phyloP scores from a whole-genome alignment of 2,113 vertebrate species.

The Mormyrus lacerda region DNA sequence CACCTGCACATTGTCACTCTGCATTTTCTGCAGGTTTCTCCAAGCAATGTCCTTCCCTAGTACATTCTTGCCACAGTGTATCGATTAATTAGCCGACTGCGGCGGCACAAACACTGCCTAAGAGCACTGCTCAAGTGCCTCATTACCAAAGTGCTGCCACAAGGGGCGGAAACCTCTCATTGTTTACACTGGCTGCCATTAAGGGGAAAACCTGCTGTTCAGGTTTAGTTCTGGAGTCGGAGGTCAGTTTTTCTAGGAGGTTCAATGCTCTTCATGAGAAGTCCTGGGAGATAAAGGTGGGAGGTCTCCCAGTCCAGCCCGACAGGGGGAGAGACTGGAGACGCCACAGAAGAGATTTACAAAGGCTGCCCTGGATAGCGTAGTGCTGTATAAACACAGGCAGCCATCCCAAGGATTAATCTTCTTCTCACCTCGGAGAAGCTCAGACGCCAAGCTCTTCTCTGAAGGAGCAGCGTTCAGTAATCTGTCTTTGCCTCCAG shows the following conservation, averaged over 20 bases:
- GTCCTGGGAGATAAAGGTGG: not conserved
- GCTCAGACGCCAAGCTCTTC: not conserved
- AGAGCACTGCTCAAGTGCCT: not conserved
- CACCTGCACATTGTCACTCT: not conserved
- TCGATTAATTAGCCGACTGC: not conserved
- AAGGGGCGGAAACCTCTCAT: not conserved
- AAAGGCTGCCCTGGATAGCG: not conserved
- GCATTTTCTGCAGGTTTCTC: not conserved
- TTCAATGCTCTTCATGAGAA: not conserved
- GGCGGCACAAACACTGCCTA: not conserved
- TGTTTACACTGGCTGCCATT: not conserved
- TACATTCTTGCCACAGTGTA: not conserved
- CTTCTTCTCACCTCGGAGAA: not conserved
- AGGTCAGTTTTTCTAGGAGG: not conserved
- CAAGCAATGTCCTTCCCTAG: not conserved
- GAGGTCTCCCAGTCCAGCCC: not conserved
- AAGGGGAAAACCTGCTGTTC: not conserved
- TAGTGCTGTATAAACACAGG: not conserved
- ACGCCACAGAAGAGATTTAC: not conserved
- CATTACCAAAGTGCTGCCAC: not conserved
- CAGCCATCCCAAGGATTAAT: conserved; percentile 21
- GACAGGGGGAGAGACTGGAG: not conserved
- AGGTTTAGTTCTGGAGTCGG: not conserved
- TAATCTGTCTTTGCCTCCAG: not conserved
- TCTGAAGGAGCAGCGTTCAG: not conserved